Conservation (phyloP, 2,113 vertebrate species). For the Microcebus tavaratra region DNA sequence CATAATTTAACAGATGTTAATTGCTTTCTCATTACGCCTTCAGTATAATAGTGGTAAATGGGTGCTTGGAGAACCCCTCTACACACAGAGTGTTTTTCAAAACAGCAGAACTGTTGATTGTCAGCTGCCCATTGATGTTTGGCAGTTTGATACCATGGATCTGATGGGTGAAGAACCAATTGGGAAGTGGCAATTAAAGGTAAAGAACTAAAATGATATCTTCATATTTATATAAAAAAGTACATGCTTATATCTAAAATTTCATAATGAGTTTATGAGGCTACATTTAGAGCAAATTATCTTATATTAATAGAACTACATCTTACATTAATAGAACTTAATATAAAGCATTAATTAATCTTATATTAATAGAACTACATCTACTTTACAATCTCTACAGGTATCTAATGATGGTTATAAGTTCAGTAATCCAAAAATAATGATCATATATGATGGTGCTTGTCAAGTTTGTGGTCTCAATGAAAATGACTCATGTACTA, state of each 20-base stretch:
- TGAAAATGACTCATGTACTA: constrained; percentile 83
- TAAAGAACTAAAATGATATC: constrained; percentile 58
- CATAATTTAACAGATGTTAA: background rate
- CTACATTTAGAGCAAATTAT: background rate
- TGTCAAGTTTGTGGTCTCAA: constrained; percentile 89
- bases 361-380: constrained; percentile 1
- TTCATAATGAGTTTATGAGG: background rate
- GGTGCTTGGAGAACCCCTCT: constrained; percentile 85
- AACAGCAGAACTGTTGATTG: constrained; percentile 86
- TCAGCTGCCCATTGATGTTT: constrained; percentile 84
- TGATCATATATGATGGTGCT: constrained; percentile 89
- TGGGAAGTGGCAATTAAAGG: constrained; percentile 93
- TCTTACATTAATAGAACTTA: background rate
- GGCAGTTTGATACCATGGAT: constrained; percentile 72
- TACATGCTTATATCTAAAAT: background rate
- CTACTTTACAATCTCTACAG: constrained; percentile 77
- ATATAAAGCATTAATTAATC: background rate
- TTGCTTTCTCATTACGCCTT: constrained; percentile 66
- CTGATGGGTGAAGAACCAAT: constrained; percentile 80
- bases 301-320: background rate
- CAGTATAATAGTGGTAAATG: constrained; percentile 87
- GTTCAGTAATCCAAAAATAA: constrained; percentile 92
- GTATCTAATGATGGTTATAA: constrained; percentile 93
- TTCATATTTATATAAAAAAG: background rate
- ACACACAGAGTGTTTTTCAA: constrained; percentile 84